These are phyloP conservation scores for Eurytemora carolleeae DNA, from an alignment of 1,140 invertebrate genomes.

Conservation along the genomic window DNA sequence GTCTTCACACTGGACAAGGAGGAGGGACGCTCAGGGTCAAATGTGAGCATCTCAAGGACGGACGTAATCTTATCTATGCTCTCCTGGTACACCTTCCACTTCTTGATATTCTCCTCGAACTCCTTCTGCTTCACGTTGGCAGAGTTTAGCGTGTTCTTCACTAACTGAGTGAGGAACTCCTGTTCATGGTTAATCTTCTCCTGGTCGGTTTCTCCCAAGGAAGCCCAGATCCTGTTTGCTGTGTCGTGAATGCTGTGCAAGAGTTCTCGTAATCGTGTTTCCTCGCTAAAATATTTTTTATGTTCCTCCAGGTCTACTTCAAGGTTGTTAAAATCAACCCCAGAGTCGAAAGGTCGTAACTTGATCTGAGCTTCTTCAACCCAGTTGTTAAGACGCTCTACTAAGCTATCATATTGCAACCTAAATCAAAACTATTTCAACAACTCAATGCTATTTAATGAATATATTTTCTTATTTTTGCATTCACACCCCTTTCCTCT, in stretches of 20 bases:
- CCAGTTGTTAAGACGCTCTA: constrained; percentile 53
- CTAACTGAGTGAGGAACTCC: constrained; percentile 47
- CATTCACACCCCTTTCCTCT: too few species aligned
- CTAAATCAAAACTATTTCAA: too few species aligned
- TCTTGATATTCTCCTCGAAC: constrained; percentile 49
- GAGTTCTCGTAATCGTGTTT: constrained; percentile 49
- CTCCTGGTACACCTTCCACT: constrained; percentile 56
- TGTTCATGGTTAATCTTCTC: constrained; percentile 56
- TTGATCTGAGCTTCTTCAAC: constrained; percentile 57
- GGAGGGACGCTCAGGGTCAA: constrained; percentile 48
- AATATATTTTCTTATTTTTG: too few species aligned
- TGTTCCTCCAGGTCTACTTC: constrained; percentile 60
- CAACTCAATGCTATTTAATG: too few species aligned
- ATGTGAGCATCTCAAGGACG: constrained; percentile 41
- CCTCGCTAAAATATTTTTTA: constrained; percentile 58
- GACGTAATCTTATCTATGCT: constrained; percentile 49
- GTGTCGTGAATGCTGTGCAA: constrained; percentile 58
- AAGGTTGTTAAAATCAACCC: constrained; percentile 67
- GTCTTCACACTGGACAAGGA: constrained; percentile 43
- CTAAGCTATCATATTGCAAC: constrained; percentile 32
- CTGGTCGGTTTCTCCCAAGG: constrained; percentile 50
- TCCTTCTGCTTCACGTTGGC: constrained; percentile 51
- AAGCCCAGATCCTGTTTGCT: constrained; percentile 66
- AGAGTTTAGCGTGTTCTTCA: constrained; percentile 58
- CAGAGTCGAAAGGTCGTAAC: constrained; percentile 51